A percentile compares a stretch with the other conserved stretches of the same genome.
Evolutionary conservation across 1,140 invertebrate species (phyloP).

Genomic region (Araneus ventricosus): DNA sequence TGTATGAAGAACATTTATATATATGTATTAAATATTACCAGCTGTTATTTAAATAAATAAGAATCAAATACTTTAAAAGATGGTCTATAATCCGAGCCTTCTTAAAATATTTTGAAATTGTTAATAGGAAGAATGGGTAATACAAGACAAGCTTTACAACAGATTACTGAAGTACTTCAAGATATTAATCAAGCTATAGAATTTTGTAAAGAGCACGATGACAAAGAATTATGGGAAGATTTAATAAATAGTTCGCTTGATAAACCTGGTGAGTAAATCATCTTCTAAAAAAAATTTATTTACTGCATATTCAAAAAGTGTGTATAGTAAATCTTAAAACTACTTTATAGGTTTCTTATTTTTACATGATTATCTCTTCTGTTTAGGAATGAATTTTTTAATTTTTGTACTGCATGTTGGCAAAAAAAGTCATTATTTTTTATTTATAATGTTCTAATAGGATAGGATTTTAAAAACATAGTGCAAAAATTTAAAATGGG

Average conservation of each 20-base stretch:
- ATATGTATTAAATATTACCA: not conserved
- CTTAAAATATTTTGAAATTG: not conserved
- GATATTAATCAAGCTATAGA: slow-evolving; percentile 96
- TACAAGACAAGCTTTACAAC: slow-evolving; percentile 91
- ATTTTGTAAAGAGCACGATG: slow-evolving; percentile 98
- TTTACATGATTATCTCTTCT: not conserved
- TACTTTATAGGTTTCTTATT: not conserved
- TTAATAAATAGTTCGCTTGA: slow-evolving; percentile 93
- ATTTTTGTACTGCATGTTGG: no score
- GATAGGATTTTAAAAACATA: no score
- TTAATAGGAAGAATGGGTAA: slow-evolving; percentile 91
- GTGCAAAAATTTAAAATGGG: no score
- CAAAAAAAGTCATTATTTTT: no score
- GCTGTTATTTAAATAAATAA: no score
- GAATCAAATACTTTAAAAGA: no score
- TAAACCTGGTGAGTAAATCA: slow-evolving; percentile 85
- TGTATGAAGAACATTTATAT: not conserved
- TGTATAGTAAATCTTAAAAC: not conserved
- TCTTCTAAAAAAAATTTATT: not conserved
- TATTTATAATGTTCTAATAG: no score
- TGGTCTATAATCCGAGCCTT: no score
- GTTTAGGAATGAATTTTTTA: no score
- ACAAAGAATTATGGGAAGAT: slow-evolving; percentile 96
- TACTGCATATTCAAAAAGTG: not conserved
- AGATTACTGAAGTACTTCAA: slow-evolving; percentile 91